These are phyloP conservation scores for Metalampra italica DNA, from an alignment of 2,888 invertebrate species.

Conservation along the genomic window DNA sequence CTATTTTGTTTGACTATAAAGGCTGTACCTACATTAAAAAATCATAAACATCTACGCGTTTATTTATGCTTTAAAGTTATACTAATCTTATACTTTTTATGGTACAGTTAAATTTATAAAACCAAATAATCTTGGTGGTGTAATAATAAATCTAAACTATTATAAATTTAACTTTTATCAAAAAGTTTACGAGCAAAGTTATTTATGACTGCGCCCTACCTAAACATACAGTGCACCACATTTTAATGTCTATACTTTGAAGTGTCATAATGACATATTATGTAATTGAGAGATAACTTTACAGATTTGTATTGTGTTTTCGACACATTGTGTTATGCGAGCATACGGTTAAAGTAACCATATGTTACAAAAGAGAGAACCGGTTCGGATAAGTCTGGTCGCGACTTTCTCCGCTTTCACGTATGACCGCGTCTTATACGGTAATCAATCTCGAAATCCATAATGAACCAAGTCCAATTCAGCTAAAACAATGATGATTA, in stretches of 20 bases:
- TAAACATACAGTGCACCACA: too few relatives aligned
- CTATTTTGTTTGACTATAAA: too few relatives aligned
- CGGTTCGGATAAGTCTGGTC: conserved; percentile 45
- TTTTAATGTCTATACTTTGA: not conserved
- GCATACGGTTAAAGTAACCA: conserved; percentile 5
- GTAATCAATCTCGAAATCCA: conserved; percentile 52
- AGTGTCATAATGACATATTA: not conserved
- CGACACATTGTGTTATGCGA: not conserved
- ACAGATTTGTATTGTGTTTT: not conserved
- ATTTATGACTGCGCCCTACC: too few relatives aligned
- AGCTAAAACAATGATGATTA: not conserved
- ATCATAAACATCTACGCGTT: too few relatives aligned
- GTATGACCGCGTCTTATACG: conserved; percentile 39
- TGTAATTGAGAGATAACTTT: not conserved
- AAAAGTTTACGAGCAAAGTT: too few relatives aligned
- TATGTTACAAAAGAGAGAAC: conserved; percentile 27
- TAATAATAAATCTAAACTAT: too few relatives aligned
- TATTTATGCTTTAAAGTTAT: too few relatives aligned
- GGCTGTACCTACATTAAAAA: too few relatives aligned
- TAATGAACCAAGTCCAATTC: conserved; percentile 33
- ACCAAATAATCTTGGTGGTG: too few relatives aligned
- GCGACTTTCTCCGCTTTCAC: conserved; percentile 70
- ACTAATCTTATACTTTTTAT: too few relatives aligned
- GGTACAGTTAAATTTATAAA: too few relatives aligned
- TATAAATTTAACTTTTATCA: too few relatives aligned